phyloP scores from a whole-genome alignment of 2,888 invertebrate species.

The Raillietiella orientalis region DNA sequence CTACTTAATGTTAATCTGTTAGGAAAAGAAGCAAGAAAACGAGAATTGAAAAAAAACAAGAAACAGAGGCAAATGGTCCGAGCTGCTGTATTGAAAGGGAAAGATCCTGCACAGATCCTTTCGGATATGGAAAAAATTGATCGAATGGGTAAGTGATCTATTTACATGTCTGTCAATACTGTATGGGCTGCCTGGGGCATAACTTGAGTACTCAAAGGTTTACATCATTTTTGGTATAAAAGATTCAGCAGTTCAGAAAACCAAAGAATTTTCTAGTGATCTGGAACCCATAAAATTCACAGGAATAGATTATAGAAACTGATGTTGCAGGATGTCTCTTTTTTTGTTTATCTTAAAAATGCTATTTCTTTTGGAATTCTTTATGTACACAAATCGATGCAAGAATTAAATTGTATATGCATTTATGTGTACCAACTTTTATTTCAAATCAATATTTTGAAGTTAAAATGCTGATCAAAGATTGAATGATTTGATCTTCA shows the following conservation, averaged over 20 bases:
- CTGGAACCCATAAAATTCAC: no score
- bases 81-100: constrained; percentile 84
- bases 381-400: no score
- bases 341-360: no score
- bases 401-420: constrained; percentile 3
- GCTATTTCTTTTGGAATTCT: no score
- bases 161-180: neutral
- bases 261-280: no score
- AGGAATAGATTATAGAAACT: no score
- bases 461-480: neutral
- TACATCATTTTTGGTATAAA: no score
- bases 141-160: constrained; percentile 48
- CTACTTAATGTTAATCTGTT: constrained; percentile 8
- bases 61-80: constrained; percentile 82
- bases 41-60: constrained; percentile 93
- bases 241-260: no score
- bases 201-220: no score
- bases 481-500: no score
- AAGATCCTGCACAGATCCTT: constrained; percentile 78
- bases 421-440: constrained; percentile 1
- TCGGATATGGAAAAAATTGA: constrained; percentile 92
- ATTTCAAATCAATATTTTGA: neutral
- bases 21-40: constrained; percentile 91
- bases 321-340: no score
- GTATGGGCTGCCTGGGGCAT: no score